Evolutionary conservation across 2,888 invertebrate species (phyloP), one percentile per base, ranked within the genome.

Genomic region (Metalampra italica): DNA sequence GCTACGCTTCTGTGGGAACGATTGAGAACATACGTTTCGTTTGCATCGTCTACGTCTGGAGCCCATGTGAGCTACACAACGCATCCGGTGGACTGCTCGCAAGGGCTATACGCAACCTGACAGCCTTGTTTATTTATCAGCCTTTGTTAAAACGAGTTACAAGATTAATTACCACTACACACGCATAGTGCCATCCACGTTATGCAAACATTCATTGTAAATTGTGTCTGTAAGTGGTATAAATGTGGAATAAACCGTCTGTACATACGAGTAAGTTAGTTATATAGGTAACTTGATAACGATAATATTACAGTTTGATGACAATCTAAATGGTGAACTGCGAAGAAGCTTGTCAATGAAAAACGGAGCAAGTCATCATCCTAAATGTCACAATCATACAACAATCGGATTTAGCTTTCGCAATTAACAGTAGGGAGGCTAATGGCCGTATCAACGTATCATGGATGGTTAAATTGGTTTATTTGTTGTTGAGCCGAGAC

Each of bases 21-120:
- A 74, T 68, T 65, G 69, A 67, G 75, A 73, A 71, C 75, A 71
- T 74, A 76, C 76, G 70, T 77, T 81, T 77, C 72, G 71, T 74
- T 73, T 75, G 71, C 74, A 66, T 64, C 64, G 74, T 82, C 83
- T 87, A 87, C 64, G 74, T 82, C 83, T 87, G 88, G 79, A 71
- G 72, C 62, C 79, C 88, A 88, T 85, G 81, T 88, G 88, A 88
- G 82, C 71, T 61, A 64, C 78, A 81, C 82, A 84, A 64, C 78
- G 81, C 82, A 84, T 85, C 85, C 85, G 86, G 83, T 74, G 62
- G 64, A 68, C 66, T 72, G 66, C 67, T 69, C 67, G 64, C 67
- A 69, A 70, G 71, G 68, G 66, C 34, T 48, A 32, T 64, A 60
- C 60, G 54, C 54, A 50, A 62, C 61, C 61, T 66, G 64, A 68